phyloP scores from a whole-genome alignment of 2,797 vertebrate genomes.

The Tamandua tetradactyla region DNA sequence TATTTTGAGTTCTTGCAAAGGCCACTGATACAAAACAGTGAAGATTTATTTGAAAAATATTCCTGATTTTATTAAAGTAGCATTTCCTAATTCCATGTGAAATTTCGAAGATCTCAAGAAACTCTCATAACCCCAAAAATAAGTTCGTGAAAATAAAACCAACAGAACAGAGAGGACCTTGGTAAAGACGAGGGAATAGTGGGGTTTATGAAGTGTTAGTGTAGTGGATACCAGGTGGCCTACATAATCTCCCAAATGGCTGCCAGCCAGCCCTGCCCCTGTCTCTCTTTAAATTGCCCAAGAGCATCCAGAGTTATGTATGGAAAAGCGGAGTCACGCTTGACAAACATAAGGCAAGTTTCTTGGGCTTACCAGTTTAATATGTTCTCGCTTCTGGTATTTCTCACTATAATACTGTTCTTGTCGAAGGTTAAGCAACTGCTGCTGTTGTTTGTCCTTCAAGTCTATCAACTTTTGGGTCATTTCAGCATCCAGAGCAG shows the following conservation, averaged over 20 bases:
- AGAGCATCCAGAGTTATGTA: neutral
- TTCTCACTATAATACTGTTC: constrained; percentile 99
- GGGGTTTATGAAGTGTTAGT: neutral
- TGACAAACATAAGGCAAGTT: neutral
- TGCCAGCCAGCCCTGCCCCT: neutral
- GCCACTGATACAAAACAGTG: neutral
- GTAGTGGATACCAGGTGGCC: rapidly evolving
- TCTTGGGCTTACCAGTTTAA: constrained; percentile 91
- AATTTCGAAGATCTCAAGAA: neutral
- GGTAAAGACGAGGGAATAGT: neutral
- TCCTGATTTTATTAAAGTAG: constrained; percentile 5
- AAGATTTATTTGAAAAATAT: neutral
- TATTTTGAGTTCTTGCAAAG: constrained; percentile 8
- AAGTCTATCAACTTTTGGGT: constrained; percentile 91
- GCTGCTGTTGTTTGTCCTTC: constrained; percentile 96
- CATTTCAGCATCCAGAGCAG: constrained; percentile 93
- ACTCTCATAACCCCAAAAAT: neutral
- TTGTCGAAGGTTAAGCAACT: constrained; percentile 95
- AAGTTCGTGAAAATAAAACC: neutral
- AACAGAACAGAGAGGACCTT: neutral
- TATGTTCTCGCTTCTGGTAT: constrained; percentile 97
- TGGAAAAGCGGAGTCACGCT: neutral
- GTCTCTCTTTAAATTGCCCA: neutral
- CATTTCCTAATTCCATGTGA: neutral
- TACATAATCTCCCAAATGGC: neutral